Conservation (phyloP, 2,888 invertebrate species). For the Clusia tigrina region DNA sequence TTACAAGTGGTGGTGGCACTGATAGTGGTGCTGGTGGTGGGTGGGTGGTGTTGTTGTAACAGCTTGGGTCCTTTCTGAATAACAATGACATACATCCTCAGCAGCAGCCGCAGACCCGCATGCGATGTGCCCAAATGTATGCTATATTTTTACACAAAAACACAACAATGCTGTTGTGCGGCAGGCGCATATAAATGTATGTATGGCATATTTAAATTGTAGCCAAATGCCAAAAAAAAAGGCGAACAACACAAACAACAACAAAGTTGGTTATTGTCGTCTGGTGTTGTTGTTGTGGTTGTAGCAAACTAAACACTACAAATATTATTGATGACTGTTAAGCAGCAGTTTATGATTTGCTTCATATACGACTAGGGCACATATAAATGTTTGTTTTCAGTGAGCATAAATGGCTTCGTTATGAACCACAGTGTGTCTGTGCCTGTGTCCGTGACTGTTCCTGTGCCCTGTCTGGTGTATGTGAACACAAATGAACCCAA, state of each 20-base stretch:
- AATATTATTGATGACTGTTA: slow-evolving; percentile 3
- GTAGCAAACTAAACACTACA: background rate
- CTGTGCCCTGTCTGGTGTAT: background rate
- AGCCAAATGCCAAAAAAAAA: background rate
- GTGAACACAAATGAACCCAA: background rate
- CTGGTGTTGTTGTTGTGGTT: background rate
- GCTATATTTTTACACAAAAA: no score
- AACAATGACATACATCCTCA: no score
- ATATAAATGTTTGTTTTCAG: background rate
- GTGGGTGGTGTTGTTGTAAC: no score
- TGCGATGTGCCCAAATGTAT: no score
- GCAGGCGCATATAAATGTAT: no score
- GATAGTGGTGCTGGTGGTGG: no score
- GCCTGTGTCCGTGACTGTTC: no score
- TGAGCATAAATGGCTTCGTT: background rate
- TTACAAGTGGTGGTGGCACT: no score
- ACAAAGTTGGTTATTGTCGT: background rate
- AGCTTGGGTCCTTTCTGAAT: no score
- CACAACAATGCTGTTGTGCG: no score
- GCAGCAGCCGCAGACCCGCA: no score
- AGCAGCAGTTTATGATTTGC: slow-evolving; percentile 1
- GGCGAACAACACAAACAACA: background rate
- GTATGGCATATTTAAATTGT: background rate
- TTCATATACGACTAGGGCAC: background rate
- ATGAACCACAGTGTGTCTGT: background rate